phyloP scores from a whole-genome alignment of 2,113 vertebrate species.

The Equus przewalskii region DNA sequence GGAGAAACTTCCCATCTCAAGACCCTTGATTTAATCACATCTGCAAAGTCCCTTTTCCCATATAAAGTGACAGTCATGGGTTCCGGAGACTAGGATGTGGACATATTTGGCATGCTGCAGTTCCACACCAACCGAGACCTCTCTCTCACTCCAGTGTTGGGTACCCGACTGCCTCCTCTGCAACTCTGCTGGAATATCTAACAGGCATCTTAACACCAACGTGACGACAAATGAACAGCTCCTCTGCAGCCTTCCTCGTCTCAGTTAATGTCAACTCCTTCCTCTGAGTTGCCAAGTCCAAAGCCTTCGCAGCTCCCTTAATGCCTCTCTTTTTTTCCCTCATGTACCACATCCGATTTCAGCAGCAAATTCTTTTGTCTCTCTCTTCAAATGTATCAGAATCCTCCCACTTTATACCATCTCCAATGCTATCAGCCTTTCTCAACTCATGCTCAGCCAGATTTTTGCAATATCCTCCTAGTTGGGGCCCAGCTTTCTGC shows the following conservation, averaged over 20 bases:
- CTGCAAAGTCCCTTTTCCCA: background rate
- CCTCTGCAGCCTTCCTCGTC: background rate
- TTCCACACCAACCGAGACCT: background rate
- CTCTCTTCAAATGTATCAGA: background rate
- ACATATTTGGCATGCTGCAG: background rate
- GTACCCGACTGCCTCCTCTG: background rate
- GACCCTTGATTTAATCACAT: background rate
- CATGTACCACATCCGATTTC: background rate
- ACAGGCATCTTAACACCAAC: background rate
- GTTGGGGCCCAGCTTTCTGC: background rate
- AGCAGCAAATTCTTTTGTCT: background rate
- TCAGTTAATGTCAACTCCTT: background rate
- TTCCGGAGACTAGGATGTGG: background rate
- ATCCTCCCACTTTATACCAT: background rate
- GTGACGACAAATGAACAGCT: background rate
- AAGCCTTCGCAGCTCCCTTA: background rate
- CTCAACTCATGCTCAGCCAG: background rate
- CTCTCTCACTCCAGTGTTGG: background rate
- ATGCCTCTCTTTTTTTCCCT: background rate
- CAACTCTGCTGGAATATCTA: background rate
- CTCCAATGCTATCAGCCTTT: background rate
- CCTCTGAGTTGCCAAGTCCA: background rate
- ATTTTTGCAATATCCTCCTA: background rate
- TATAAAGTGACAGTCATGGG: background rate
- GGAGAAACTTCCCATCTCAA: background rate